Evolutionary conservation across 2,113 vertebrate genomes (phyloP).

Genomic region (Oreotragus oreotragus): DNA sequence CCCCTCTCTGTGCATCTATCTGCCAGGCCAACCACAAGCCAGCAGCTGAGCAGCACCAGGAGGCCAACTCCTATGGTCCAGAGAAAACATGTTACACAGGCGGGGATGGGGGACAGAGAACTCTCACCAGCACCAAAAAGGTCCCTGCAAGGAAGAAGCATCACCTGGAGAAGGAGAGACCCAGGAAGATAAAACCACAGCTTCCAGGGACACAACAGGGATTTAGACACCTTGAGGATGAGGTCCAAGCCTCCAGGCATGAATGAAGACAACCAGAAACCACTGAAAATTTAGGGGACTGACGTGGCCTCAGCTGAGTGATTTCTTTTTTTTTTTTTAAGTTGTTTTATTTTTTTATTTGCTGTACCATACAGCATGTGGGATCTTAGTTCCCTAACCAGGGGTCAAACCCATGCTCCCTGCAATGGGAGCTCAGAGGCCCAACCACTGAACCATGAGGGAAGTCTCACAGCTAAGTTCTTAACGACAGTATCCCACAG

Average conservation of each 20-base stretch:
- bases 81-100: not conserved
- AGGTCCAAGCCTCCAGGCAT: not conserved
- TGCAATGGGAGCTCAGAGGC: not conserved
- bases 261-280: not conserved
- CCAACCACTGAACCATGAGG: not conserved
- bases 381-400: not conserved
- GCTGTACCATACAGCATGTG: not conserved
- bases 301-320: too few species aligned
- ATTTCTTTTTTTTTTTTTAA: not conserved
- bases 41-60: too few species aligned
- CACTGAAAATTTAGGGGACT: not conserved
- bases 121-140: not conserved
- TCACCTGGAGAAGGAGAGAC: not conserved
- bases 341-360: not conserved
- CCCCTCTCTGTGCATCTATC: not conserved
- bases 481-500: not conserved
- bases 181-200: not conserved
- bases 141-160: not conserved
- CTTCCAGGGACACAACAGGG: not conserved
- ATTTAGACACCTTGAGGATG: not conserved
- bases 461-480: not conserved
- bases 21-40: not conserved
- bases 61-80: rapidly evolving
- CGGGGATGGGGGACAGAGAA: not conserved
- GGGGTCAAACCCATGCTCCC: not conserved